A percentile compares a stretch with the other conserved stretches of the same genome.
These are phyloP conservation scores for Alectoris magna DNA, from an alignment of 2,797 vertebrate genomes.

Conservation along the genomic window DNA sequence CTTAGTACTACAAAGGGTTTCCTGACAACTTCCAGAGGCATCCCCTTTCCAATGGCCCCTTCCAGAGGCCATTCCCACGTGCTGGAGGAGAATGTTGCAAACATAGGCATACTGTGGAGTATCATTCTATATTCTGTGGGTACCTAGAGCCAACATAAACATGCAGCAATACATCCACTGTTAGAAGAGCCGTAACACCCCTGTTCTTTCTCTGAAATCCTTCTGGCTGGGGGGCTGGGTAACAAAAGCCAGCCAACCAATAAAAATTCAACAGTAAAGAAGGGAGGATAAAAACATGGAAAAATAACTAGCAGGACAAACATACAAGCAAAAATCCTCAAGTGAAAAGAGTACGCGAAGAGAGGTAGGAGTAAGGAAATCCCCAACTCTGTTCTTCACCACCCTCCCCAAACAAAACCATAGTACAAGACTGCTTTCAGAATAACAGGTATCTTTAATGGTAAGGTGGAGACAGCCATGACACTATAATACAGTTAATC, in stretches of 20 bases:
- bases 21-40: slow-evolving; percentile 25
- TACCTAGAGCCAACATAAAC: not conserved
- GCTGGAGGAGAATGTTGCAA: not conserved
- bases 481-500: not conserved
- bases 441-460: not conserved
- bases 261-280: not conserved
- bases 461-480: not conserved
- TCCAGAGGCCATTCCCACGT: not conserved
- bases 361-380: not conserved
- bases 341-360: not conserved
- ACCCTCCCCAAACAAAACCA: not conserved
- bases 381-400: not conserved
- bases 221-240: not conserved
- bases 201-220: not conserved
- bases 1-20: slow-evolving; percentile 27
- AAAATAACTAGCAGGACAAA: not conserved
- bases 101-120: not conserved
- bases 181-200: not conserved
- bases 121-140: not conserved
- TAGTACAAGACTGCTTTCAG: not conserved
- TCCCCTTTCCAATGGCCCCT: not conserved
- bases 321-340: not conserved
- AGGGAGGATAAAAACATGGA: not conserved
- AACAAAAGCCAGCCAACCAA: not conserved
- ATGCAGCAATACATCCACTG: fast-evolving